Base-by-base conservation (phyloP, 2,113 vertebrate species). In the Pagrus major region DNA sequence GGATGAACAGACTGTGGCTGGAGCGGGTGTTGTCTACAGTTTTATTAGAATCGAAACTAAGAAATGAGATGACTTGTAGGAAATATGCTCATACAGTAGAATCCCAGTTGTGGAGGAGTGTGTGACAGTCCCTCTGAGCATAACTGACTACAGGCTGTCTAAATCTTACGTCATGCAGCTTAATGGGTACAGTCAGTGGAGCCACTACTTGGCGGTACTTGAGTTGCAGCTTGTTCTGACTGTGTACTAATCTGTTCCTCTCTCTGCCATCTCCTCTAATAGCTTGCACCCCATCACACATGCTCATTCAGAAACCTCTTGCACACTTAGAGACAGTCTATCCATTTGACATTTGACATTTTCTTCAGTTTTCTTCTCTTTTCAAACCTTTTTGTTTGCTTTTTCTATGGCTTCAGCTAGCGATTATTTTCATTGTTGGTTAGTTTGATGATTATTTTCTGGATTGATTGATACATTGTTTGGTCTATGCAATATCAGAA, bases 271-370 rank as follows among this genome's bases (percentile, higher is more conserved):
- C 42, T 25, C 27, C 33, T 73, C 15, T 31, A 25, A 51, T 65
- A 47, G n/a, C 55, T 74, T 67, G 46, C 25, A 23, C 29, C 10
- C 58, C 69, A 29, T 75, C 76, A 54, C 70, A 69, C 12, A 29
- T 20, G 0, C 29, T 46, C 70, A 31, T 35, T 31, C 12, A 77
- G 27, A 80, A 72, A 74, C 49, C 54, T n/a, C 33, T 56, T 6
- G 10, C 0, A 49, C 21, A 20, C 2, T 81, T 5, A 23, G 1
- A 58, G 12, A 51, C 0, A 0, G 12, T 3, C 2, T 54, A 65
- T 11, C 11, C 1, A 0, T 46, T 35, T 27, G 2, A 37, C 31
- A 31, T 18, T 69, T 59, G 20, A 33, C 3, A 47, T 51, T 12
- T 37, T 64, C 49, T 14, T 52, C 23, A 20, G 0, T 31, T 39